Base-by-base conservation (phyloP, 2,113 vertebrate species). In the Corynorhinus townsendii region DNA sequence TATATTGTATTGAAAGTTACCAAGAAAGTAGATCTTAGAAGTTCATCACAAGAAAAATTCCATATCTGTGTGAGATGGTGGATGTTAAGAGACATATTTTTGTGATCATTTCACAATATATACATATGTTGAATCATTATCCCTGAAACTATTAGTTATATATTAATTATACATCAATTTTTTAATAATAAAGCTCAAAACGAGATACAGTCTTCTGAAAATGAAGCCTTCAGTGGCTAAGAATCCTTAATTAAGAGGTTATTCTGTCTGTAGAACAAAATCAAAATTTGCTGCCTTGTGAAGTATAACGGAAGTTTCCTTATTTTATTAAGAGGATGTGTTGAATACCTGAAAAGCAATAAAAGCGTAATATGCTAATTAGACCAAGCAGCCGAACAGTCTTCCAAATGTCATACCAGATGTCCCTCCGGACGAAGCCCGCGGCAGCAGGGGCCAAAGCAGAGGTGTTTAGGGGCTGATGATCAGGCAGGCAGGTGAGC, bases 281-380 rank as follows among this genome's bases (percentile, higher is more conserved):
- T n/a, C 26, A 45, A 86, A 72, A 83, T 76, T 19, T 80, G n/a
- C 49, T 86, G 24, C n/a, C 40, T 33, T 66, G 12, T 64, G 28
- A 97, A 26, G 16, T 12, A 89, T 28, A 79, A 24, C 19, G n/a
- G 88, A 88, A n/a, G 20, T 82, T 95, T 72, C 72, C 47, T 90
- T 94, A 79, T 54, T 92, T 17, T 52, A 68, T 85, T 90, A 54
- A 79, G 40, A 86, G n/a, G 95, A 26, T 59, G 15, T 62, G 12
- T 3, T 95, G 69, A 93, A 28, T 92, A 95, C 40, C 8, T 93
- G 38, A 91, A 77, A 93, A 92, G 80, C n/a, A 93, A 62, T 62
- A 28, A 62, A 62, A 28, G 24, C 11, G 4, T 62, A 28, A 62
- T 26, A 59, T 59, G 56, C 56, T 59, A 59, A 59, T 59, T 59